Conservation (phyloP, 2,797 vertebrate genomes). For the Betta splendens region DNA sequence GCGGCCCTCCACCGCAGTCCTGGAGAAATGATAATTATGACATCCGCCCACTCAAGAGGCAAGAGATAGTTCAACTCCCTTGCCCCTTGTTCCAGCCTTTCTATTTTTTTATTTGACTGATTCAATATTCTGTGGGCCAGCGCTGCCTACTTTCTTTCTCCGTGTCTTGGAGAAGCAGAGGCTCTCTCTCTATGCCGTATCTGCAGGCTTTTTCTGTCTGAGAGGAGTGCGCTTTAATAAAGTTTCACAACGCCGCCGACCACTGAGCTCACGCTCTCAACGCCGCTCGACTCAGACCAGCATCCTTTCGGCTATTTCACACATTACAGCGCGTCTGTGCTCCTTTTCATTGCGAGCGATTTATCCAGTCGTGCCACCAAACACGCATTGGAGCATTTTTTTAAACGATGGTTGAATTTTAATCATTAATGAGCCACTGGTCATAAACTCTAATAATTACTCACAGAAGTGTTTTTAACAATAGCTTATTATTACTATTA, state of each 20-base stretch:
- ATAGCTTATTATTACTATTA: too few relatives aligned
- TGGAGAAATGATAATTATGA: slow-evolving; percentile 72
- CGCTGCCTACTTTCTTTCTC: slow-evolving; percentile 42
- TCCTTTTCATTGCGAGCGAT: slow-evolving; percentile 8
- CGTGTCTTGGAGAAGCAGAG: slow-evolving; percentile 23
- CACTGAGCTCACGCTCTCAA: slow-evolving; percentile 11
- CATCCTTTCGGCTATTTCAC: slow-evolving; percentile 24
- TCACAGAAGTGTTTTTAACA: neutral
- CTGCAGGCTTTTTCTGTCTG: slow-evolving; percentile 40
- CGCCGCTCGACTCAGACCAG: slow-evolving; percentile 15
- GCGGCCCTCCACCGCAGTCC: slow-evolving; percentile 55
- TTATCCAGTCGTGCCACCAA: slow-evolving; percentile 15
- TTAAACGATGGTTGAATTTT: slow-evolving; percentile 3
- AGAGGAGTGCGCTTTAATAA: slow-evolving; percentile 45
- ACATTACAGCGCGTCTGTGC: slow-evolving; percentile 6
- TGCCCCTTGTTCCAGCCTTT: slow-evolving; percentile 44
- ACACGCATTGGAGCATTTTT: slow-evolving; percentile 9
- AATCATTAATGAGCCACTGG: neutral
- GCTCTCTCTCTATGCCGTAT: slow-evolving; percentile 33
- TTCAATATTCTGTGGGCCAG: slow-evolving; percentile 57
- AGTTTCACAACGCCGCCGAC: slow-evolving; percentile 27
- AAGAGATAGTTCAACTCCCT: slow-evolving; percentile 62
- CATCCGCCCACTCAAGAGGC: slow-evolving; percentile 67
- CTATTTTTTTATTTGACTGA: slow-evolving; percentile 41
- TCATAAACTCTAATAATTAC: neutral